Evolutionary conservation across 2,797 vertebrate species (phyloP).

Genomic region (Harpagifer antarcticus): DNA sequence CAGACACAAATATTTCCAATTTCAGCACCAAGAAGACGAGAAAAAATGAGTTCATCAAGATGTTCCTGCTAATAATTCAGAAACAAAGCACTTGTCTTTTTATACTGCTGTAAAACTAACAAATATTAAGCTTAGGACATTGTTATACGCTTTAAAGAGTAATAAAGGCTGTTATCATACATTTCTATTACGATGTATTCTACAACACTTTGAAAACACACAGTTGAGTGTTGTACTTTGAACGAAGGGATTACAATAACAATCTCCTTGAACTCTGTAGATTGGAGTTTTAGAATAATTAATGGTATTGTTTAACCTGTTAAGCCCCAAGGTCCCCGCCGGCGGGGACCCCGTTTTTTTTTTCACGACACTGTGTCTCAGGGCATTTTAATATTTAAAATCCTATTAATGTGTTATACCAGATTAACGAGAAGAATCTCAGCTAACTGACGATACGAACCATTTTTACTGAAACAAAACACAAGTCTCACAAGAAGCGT

Average conservation of each 20-base stretch:
- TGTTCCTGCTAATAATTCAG: not conserved
- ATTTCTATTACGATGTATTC: not conserved
- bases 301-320: not conserved
- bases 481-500: too few species aligned
- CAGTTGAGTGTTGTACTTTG: not conserved
- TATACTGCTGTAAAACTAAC: not conserved
- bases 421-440: too few species aligned
- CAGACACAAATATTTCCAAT: constrained; percentile 29
- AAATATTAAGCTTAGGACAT: not conserved
- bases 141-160: not conserved
- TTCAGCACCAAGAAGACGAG: constrained; percentile 21
- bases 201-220: not conserved
- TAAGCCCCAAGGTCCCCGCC: too few species aligned
- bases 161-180: not conserved
- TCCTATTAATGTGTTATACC: too few species aligned
- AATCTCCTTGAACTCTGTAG: not conserved
- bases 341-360: too few species aligned
- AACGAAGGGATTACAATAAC: not conserved
- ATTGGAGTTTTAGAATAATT: not conserved
- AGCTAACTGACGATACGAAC: too few species aligned
- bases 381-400: too few species aligned
- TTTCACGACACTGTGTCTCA: too few species aligned
- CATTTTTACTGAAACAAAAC: too few species aligned
- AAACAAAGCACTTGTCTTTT: not conserved
- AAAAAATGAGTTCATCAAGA: not conserved